A percentile compares a stretch with the other conserved stretches of the same genome.
These are phyloP conservation scores for Rhyacophila evoluta DNA, from an alignment of 2,888 invertebrate genomes.

Conservation along the genomic window DNA sequence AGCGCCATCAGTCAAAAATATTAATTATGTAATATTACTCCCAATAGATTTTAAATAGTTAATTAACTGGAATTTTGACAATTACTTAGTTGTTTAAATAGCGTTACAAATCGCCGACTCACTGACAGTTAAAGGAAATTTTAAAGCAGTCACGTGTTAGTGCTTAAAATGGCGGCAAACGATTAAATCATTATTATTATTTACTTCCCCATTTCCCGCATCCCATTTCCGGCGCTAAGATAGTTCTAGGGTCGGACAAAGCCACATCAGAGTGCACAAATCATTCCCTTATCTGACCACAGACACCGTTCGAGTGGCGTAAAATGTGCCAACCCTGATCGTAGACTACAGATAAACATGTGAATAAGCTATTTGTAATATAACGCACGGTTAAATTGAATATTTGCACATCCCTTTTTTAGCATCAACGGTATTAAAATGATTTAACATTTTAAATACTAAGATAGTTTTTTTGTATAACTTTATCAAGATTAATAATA, in stretches of 20 bases:
- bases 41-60: too few relatives aligned
- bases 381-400: slow-evolving; percentile 6
- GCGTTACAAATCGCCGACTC: too few relatives aligned
- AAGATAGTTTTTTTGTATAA: too few relatives aligned
- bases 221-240: slow-evolving; percentile 27
- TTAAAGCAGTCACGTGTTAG: too few relatives aligned
- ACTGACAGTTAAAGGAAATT: too few relatives aligned
- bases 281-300: slow-evolving; percentile 37
- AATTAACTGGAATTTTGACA: too few relatives aligned
- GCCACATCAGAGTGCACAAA: slow-evolving; percentile 42
- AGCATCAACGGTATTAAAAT: too few relatives aligned
- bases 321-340: slow-evolving; percentile 22
- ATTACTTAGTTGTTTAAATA: too few relatives aligned
- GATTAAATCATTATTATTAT: slow-evolving; percentile 9
- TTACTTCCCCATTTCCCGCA: not conserved
- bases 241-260: slow-evolving; percentile 33
- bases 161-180: not conserved
- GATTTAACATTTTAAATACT: too few relatives aligned
- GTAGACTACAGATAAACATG: slow-evolving; percentile 2
- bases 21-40: too few relatives aligned
- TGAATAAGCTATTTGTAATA: not conserved
- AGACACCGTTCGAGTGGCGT: not conserved
- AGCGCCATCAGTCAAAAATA: too few relatives aligned
- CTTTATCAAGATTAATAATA: too few relatives aligned
- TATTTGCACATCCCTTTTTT: not conserved